Conservation (phyloP, 2,797 vertebrate genomes). For the Tragopan temminckii region DNA sequence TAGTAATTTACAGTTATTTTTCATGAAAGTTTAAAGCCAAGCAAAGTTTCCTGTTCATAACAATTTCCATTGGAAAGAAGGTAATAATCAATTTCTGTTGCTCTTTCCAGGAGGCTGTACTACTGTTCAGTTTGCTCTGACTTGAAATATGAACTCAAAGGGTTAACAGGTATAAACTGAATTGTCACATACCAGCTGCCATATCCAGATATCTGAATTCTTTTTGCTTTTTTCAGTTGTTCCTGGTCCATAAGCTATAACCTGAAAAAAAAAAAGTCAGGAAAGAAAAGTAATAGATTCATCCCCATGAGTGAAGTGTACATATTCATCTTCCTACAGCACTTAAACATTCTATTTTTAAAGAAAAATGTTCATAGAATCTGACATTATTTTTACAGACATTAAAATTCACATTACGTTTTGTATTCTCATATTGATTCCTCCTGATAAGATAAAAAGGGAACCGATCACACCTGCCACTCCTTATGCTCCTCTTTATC, state of each 20-base stretch:
- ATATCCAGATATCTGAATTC: constrained; percentile 91
- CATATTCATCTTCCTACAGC: not conserved
- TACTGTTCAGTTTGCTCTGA: not conserved
- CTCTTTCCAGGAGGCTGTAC: constrained; percentile 2
- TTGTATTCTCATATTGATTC: constrained; percentile 65
- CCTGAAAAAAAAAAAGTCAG: constrained; percentile 75
- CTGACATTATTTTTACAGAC: constrained; percentile 38
- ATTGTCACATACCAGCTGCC: constrained; percentile 89
- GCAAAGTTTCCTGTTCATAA: not conserved
- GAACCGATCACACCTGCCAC: constrained; percentile 67
- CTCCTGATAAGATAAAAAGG: constrained; percentile 53
- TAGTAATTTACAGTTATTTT: not conserved
- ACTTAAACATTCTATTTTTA: constrained; percentile 26
- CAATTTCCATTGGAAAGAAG: not conserved
- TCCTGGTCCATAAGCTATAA: constrained; percentile 85
- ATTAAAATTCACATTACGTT: constrained; percentile 61
- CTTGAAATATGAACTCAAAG: not conserved
- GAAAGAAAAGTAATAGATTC: not conserved
- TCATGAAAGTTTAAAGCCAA: not conserved
- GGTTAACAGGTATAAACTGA: not conserved
- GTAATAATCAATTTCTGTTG: not conserved
- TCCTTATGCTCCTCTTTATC: constrained; percentile 64
- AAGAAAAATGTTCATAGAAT: not conserved
- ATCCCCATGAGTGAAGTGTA: not conserved
- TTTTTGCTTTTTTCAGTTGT: constrained; percentile 73